Percentiles rank a stretch among this genome's conserved stretches.
phyloP scores from a whole-genome alignment of 2,888 invertebrate genomes.

The Ochlodes sylvanus region DNA sequence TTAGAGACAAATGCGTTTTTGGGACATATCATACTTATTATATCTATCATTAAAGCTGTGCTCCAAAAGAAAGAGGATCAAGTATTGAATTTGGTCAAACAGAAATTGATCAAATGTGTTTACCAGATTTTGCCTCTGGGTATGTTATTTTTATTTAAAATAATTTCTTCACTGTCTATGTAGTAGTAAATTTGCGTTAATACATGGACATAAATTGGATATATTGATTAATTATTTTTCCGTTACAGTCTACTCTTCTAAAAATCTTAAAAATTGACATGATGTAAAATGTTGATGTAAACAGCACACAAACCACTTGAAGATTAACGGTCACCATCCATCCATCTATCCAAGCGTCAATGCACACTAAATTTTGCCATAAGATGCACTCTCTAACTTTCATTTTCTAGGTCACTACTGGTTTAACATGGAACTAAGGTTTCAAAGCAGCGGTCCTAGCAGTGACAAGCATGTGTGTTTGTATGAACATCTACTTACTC shows the following conservation, averaged over 20 bases:
- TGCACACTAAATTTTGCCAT: no score
- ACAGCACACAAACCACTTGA: no score
- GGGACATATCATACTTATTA: constrained; percentile 56
- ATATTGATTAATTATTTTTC: no score
- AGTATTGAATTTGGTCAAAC: constrained; percentile 40
- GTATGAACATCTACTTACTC: constrained; percentile 60
- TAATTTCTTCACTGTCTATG: no score
- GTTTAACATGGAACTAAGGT: constrained; percentile 58
- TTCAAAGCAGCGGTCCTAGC: constrained; percentile 38
- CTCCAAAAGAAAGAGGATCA: constrained; percentile 46
- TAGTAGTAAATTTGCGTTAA: no score
- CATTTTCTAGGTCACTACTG: constrained; percentile 60
- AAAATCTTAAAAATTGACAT: no score
- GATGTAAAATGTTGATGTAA: no score
- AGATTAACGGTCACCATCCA: no score
- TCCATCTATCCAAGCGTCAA: no score
- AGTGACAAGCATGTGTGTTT: constrained; percentile 49
- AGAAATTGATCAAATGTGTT: constrained; percentile 53
- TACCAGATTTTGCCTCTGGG: constrained; percentile 59
- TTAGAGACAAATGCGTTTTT: constrained; percentile 53
- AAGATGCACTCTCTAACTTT: background rate
- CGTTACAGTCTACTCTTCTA: no score
- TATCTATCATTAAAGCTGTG: constrained; percentile 52
- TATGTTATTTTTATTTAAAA: constrained; percentile 51
- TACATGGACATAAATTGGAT: no score